These are phyloP conservation scores for Rhinogobius similis DNA, from an alignment of 2,113 vertebrate species.

Conservation along the genomic window DNA sequence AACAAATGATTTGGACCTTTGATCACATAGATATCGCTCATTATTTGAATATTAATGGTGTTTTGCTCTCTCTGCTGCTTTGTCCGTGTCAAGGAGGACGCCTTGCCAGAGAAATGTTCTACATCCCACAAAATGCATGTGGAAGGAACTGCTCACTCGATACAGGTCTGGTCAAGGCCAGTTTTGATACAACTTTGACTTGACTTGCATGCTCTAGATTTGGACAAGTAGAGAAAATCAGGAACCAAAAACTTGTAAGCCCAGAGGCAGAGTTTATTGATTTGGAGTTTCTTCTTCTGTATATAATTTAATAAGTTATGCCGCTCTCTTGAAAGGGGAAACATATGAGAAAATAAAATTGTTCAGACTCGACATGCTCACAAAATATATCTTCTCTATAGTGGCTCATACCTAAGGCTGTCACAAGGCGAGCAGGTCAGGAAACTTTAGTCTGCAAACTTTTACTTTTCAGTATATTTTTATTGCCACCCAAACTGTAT, in stretches of 20 bases:
- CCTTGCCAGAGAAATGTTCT: constrained; percentile 95
- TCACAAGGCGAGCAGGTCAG: background rate
- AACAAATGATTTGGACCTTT: constrained; percentile 38
- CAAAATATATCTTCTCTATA: constrained; percentile 3
- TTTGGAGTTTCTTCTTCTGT: constrained; percentile 23
- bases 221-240: constrained; percentile 18
- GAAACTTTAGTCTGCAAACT: constrained; percentile 1
- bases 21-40: constrained; percentile 29
- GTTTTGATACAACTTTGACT: constrained; percentile 8
- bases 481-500: background rate
- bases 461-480: background rate
- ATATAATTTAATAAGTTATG: constrained; percentile 6
- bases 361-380: background rate
- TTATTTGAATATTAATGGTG: constrained; percentile 54
- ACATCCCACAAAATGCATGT: constrained; percentile 95
- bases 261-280: constrained; percentile 30
- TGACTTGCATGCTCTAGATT: constrained; percentile 13
- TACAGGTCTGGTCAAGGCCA: constrained; percentile 62
- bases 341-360: constrained; percentile 11
- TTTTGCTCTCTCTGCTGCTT: constrained; percentile 70
- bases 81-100: constrained; percentile 87
- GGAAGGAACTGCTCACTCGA: constrained; percentile 91
- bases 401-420: constrained; percentile 7
- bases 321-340: constrained; percentile 2
- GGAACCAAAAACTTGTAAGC: constrained; percentile 21